These are phyloP conservation scores for Caenorhabditis doughertyi DNA, from an alignment of 2,888 invertebrate species.

Conservation along the genomic window DNA sequence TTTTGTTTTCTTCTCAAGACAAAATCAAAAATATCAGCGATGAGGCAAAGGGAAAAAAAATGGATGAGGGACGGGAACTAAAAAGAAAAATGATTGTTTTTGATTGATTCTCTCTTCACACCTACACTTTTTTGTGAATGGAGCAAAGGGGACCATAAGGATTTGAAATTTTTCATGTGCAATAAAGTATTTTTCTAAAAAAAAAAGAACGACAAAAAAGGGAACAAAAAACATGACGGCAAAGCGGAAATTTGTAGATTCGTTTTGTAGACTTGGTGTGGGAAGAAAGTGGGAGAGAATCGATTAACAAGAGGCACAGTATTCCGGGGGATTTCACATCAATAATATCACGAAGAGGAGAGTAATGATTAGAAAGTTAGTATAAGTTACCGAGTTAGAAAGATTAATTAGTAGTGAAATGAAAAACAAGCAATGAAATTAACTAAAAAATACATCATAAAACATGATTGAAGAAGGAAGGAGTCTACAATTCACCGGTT, in stretches of 20 bases:
- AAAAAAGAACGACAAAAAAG: conserved; percentile 4
- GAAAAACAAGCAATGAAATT: background rate
- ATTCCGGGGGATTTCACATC: background rate
- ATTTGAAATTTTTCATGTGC: background rate
- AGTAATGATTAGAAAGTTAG: background rate
- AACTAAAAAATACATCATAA: background rate
- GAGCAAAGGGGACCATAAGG: background rate
- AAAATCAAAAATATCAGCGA: conserved; percentile 25
- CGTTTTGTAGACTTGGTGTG: conserved; percentile 1
- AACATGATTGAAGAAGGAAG: background rate
- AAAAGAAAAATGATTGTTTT: conserved; percentile 36
- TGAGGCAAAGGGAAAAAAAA: background rate
- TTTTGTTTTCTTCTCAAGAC: conserved; percentile 34
- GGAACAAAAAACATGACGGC: background rate
- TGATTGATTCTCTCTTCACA: conserved; percentile 43
- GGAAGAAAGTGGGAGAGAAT: conserved; percentile 13
- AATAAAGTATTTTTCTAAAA: background rate
- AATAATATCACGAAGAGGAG: background rate
- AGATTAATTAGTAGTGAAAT: background rate
- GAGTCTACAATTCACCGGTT: conserved; percentile 1
- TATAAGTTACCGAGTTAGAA: background rate
- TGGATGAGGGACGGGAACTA: background rate
- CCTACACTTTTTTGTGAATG: conserved; percentile 31
- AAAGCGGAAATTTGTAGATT: background rate
- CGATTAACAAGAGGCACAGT: background rate